Conservation (phyloP, 2,797 vertebrate genomes). For the Neosilurus mollespiculum region DNA sequence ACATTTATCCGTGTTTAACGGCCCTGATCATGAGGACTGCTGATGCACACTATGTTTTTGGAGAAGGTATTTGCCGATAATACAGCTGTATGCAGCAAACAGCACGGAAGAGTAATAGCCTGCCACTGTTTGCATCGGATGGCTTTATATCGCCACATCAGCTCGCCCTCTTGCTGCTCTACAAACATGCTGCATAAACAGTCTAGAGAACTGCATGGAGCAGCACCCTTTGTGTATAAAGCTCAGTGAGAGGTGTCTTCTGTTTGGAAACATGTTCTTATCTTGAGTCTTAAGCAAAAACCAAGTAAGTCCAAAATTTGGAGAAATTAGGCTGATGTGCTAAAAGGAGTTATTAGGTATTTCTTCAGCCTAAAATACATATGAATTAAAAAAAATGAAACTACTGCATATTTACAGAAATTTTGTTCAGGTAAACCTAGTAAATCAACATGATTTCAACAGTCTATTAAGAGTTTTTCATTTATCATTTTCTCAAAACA, state of each 20-base stretch:
- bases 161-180: conserved; percentile 29
- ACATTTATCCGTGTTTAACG: conserved; percentile 28
- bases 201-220: conserved; percentile 19
- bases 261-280: conserved; percentile 4
- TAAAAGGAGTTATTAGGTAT: no score
- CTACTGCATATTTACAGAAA: no score
- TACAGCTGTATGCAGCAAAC: conserved; percentile 17
- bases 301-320: no score
- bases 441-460: no score
- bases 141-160: conserved; percentile 43
- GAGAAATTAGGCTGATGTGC: no score
- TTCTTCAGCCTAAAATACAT: no score
- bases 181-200: conserved; percentile 40
- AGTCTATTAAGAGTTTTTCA: no score
- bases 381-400: no score
- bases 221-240: conserved; percentile 1
- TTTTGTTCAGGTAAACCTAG: no score
- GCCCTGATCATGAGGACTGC: conserved; percentile 16
- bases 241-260: background rate
- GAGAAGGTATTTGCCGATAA: conserved; percentile 5
- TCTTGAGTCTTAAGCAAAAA: background rate
- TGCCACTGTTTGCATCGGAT: conserved; percentile 23
- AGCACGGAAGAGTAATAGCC: conserved; percentile 22
- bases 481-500: no score
- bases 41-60: background rate